These are phyloP conservation scores for Lophochroa leadbeateri DNA, from an alignment of 2,113 vertebrate genomes.

Conservation along the genomic window DNA sequence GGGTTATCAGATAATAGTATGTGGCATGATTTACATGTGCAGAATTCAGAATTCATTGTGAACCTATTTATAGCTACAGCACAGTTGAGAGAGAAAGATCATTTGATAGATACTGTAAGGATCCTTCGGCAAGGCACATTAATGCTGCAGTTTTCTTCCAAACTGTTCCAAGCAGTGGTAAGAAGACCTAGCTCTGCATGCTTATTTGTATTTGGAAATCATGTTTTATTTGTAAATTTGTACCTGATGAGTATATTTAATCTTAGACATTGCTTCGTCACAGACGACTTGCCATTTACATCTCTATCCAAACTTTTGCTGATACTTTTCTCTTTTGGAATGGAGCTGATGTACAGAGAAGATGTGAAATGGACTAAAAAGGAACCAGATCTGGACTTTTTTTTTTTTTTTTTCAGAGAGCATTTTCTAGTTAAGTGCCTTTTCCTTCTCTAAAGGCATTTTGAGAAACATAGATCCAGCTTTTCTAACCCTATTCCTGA, in stretches of 20 bases:
- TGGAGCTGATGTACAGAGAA: not conserved
- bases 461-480: not conserved
- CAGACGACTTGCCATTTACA: not conserved
- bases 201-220: conserved; percentile 49
- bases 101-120: conserved; percentile 57
- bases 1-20: conserved; percentile 60
- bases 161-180: not conserved
- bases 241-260: not conserved
- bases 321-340: not conserved
- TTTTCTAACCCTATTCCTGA: not conserved
- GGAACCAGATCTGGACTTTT: not conserved
- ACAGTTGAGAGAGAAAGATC: conserved; percentile 14
- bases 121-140: conserved; percentile 55
- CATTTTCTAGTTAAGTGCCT: not conserved
- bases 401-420: not conserved
- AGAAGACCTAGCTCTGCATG: not conserved
- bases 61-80: conserved; percentile 60
- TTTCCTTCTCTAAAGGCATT: not conserved
- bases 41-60: conserved; percentile 67
- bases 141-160: conserved; percentile 43
- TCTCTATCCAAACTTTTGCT: not conserved
- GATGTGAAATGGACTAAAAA: not conserved
- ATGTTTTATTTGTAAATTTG: conserved; percentile 44
- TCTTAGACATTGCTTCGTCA: not conserved
- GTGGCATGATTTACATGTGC: conserved; percentile 58